Conservation (phyloP, 2,888 invertebrate genomes). For the Trachelus troglodyta region DNA sequence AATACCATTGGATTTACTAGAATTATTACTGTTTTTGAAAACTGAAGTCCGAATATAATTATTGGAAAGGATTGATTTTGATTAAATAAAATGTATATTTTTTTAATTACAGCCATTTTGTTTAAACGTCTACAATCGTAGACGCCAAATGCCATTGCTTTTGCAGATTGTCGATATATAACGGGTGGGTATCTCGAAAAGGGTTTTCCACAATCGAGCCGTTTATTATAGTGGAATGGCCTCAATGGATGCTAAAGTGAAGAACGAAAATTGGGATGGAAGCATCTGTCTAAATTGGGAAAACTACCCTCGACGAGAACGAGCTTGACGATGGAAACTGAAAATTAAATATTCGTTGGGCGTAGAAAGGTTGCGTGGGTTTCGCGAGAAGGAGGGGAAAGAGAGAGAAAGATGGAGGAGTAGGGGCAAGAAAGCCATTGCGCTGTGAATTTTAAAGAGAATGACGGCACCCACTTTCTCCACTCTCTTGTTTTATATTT, state of each 20-base stretch:
- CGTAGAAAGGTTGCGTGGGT: not conserved
- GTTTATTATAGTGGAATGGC: not conserved
- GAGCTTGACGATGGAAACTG: not conserved
- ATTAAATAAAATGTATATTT: not conserved
- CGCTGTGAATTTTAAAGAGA: not conserved
- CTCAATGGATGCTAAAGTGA: not conserved
- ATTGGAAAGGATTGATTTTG: not conserved
- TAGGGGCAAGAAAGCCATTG: not conserved
- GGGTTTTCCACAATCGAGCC: not conserved
- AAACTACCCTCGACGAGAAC: not conserved
- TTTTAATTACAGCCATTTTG: not conserved
- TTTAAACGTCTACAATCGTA: not conserved
- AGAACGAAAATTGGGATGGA: not conserved
- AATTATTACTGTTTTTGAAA: not conserved
- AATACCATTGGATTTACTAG: not conserved
- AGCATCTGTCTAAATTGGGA: not conserved
- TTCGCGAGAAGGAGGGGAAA: not conserved
- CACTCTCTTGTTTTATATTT: not conserved
- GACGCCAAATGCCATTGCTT: not conserved
- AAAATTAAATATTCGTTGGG: not conserved
- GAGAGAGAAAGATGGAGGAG: not conserved
- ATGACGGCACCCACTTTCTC: not conserved
- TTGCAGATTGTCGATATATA: not conserved
- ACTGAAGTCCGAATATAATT: no score
- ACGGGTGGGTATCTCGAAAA: not conserved